Percentiles rank a stretch among this genome's conserved stretches.
These are phyloP conservation scores for Myiagra hebetior DNA, from an alignment of 2,113 vertebrate genomes.

Conservation along the genomic window DNA sequence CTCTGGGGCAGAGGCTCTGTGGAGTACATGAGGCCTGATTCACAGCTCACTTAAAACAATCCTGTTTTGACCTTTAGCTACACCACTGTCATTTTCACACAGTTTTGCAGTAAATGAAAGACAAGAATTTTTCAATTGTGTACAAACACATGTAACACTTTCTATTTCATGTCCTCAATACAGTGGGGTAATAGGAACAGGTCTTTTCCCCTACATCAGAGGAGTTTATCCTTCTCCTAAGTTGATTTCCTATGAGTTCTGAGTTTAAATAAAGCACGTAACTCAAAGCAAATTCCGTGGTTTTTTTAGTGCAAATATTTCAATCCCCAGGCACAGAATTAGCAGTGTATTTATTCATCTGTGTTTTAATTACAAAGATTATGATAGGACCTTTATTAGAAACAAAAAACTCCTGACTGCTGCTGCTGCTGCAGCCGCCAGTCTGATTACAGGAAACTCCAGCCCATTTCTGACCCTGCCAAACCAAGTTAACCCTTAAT, in stretches of 20 bases:
- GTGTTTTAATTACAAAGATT: background rate
- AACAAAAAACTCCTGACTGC: background rate
- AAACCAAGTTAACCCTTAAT: conserved; percentile 6
- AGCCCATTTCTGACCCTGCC: background rate
- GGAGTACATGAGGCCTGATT: background rate
- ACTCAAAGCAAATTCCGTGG: background rate
- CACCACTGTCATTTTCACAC: background rate
- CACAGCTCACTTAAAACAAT: background rate
- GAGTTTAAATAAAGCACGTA: background rate
- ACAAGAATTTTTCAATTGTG: background rate
- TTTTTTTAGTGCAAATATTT: background rate
- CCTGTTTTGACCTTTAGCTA: background rate
- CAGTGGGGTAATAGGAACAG: background rate
- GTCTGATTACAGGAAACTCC: conserved; percentile 10
- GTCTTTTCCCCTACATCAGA: background rate
- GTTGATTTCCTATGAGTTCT: background rate
- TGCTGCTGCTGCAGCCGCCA: background rate
- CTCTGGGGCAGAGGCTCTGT: background rate
- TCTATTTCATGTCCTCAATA: background rate
- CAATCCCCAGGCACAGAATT: background rate
- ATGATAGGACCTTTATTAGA: background rate
- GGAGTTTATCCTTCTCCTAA: background rate
- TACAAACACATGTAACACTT: background rate
- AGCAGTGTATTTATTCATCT: background rate
- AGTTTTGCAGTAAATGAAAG: background rate